phyloP scores from a whole-genome alignment of 2,113 vertebrate genomes.

The Cyprinodon tularosa region DNA sequence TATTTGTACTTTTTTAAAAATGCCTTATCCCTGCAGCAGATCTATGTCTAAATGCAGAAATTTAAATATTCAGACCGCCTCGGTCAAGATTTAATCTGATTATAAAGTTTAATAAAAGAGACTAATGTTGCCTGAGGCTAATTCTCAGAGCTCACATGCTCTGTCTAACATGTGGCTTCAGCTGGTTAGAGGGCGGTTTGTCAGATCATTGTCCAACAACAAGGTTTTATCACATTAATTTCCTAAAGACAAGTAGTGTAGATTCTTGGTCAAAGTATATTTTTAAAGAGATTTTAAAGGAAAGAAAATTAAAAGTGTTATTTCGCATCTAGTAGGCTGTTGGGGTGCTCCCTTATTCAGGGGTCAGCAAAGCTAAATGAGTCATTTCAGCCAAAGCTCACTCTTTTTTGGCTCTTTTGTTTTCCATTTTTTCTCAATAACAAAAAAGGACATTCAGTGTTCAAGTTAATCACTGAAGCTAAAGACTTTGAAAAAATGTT shows the following conservation, averaged over 20 bases:
- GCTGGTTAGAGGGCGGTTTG: slow-evolving; percentile 13
- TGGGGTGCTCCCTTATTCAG: no score
- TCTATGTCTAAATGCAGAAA: neutral
- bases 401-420: no score
- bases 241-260: slow-evolving; percentile 5
- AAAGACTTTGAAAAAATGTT: neutral
- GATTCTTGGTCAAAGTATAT: neutral
- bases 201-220: slow-evolving; percentile 24
- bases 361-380: no score
- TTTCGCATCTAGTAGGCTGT: neutral
- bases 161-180: slow-evolving; percentile 42
- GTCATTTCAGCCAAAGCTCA: no score
- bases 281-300: neutral
- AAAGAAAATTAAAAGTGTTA: neutral
- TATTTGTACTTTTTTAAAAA: neutral
- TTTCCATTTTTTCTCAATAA: no score
- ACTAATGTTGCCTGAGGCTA: slow-evolving; percentile 4
- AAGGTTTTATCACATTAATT: neutral
- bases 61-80: neutral
- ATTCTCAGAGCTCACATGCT: slow-evolving; percentile 36
- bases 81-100: neutral
- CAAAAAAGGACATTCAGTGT: neutral
- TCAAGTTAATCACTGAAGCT: neutral
- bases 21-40: neutral
- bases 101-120: neutral